Conservation (phyloP, 2,113 vertebrate species). For the Otocyon megalotis region DNA sequence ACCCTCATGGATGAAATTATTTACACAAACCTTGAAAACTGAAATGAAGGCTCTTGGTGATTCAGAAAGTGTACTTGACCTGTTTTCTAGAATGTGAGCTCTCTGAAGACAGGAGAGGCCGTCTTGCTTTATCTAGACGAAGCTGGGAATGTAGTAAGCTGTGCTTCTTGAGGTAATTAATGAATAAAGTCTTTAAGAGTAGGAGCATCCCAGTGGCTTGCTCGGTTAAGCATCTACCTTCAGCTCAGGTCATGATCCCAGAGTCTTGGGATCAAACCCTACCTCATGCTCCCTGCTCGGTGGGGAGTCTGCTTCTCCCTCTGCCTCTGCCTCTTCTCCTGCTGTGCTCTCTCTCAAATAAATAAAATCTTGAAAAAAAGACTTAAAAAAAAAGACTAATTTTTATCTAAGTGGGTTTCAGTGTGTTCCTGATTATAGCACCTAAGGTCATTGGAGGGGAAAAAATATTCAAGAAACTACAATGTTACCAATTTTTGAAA, state of each 20-base stretch:
- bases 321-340: neutral
- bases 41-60: neutral
- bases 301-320: neutral
- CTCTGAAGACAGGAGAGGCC: rapidly evolving
- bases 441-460: neutral
- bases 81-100: neutral
- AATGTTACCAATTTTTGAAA: neutral
- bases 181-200: neutral
- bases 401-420: neutral
- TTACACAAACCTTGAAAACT: neutral
- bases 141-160: neutral
- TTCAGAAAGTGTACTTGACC: neutral
- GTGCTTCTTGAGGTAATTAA: neutral
- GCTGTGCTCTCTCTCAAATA: neutral
- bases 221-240: neutral
- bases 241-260: neutral
- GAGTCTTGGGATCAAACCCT: neutral
- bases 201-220: neutral
- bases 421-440: neutral
- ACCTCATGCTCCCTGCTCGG: neutral
- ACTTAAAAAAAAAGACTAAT: neutral
- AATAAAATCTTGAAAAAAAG: neutral
- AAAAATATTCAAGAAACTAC: neutral
- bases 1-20: neutral
- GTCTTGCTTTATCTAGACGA: neutral